Base-by-base conservation (phyloP, 2,113 vertebrate genomes). In the Scophthalmus maximus region DNA sequence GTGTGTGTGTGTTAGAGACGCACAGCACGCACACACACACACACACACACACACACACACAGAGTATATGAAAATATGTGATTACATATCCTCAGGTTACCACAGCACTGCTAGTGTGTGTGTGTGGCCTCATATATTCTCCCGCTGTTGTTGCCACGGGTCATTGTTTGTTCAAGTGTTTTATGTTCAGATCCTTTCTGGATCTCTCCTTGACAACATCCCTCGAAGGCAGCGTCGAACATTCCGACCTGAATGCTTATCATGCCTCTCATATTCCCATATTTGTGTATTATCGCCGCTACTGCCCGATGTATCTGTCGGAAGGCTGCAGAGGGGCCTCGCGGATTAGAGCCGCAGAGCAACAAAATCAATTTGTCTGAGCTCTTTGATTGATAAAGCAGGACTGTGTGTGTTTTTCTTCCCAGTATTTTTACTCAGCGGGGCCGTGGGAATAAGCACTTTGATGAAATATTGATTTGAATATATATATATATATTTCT, bases 331-430 rank as follows among this genome's bases (percentile, higher is more conserved):
- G 38, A 34, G 32, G 6, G 14, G 38, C 26, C 57, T 68, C 17
- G 4, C 7, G 74, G 83, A 87, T 86, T 50, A 79, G 64, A 46
- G 23, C 26, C 6, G 1, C 9, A 12, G 18, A 27, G 56, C 10
- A 69, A 79, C 59, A 63, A 86, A 85, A 84, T 89, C 77, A 29
- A 89, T 88, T 77, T 70, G 77, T 82, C 77, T 80, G 69, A 75
- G 75, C 66, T 36, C 55, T 83, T 59, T 73, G 77, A 85, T 72
- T 74, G 80, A 81, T 76, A 64, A 65, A 76, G 79, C 44, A n/a
- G 47, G 46, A 30, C 42, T 50, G 55, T 72, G 63, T 74, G 73
- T 82, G 60, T 78, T 62, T 67, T 67, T 82, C 30, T 52, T 69
- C 59, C 79, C 73, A 40, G 52, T 67, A 71, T 73, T 67, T 76